Conservation (phyloP, 2,797 vertebrate species). For the Myioborus melanocephalus region DNA sequence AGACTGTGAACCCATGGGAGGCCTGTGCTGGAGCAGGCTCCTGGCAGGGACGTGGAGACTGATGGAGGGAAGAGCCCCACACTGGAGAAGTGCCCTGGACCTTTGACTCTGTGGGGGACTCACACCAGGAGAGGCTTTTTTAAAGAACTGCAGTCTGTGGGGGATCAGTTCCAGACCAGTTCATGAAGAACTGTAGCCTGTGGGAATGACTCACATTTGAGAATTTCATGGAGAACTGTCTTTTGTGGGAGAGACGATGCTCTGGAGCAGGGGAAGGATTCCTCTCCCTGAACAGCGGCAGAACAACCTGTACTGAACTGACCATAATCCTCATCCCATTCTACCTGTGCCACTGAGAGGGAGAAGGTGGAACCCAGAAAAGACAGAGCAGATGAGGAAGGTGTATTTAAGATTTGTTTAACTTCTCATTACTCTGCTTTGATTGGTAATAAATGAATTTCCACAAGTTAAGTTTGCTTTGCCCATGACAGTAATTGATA, state of each 20-base stretch:
- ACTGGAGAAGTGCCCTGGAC: neutral
- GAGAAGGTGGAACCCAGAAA: neutral
- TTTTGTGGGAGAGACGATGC: neutral
- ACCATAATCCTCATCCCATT: neutral
- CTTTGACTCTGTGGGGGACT: neutral
- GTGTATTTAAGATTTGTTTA: neutral
- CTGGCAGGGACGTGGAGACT: neutral
- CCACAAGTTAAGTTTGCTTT: neutral
- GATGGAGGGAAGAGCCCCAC: neutral
- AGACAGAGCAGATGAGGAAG: neutral
- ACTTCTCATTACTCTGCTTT: neutral
- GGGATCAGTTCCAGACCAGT: neutral
- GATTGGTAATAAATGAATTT: neutral
- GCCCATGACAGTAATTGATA: neutral
- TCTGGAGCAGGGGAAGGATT: neutral
- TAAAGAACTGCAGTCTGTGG: neutral
- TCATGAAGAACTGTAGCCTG: neutral
- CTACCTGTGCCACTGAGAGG: fast-evolving
- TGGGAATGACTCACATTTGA: neutral
- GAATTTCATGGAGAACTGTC: neutral
- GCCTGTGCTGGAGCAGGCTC: neutral
- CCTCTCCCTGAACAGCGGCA: fast-evolving
- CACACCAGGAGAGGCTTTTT: neutral
- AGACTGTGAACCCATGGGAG: neutral
- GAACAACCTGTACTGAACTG: neutral